These are phyloP conservation scores for Phenganax marumi DNA, from an alignment of 92 coral and sea anemone species.

Conservation along the genomic window DNA sequence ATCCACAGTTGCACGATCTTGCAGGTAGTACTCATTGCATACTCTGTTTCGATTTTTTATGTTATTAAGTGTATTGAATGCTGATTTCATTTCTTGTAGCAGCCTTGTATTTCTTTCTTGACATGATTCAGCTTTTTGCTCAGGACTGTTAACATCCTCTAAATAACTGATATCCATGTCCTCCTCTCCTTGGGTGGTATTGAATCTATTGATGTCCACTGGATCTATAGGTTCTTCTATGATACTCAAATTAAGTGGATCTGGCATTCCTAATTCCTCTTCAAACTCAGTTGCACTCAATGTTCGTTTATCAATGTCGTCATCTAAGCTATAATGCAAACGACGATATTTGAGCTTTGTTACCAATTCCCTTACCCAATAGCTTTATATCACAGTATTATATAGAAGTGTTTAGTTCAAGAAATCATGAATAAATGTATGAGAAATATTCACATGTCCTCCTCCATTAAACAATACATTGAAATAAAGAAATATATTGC, in stretches of 20 bases:
- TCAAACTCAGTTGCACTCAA: constrained; percentile 5
- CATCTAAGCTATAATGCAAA: constrained; percentile 9
- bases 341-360: not conserved
- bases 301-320: constrained; percentile 10
- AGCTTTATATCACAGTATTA: not conserved
- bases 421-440: too few relatives aligned
- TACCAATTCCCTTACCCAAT: not conserved
- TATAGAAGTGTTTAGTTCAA: not conserved
- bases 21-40: not conserved
- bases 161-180: constrained; percentile 6
- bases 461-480: not conserved
- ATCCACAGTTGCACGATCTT: not conserved
- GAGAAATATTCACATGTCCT: not conserved
- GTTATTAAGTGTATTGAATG: not conserved
- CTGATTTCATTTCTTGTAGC: constrained; percentile 17
- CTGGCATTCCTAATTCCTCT: constrained; percentile 6
- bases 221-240: not conserved
- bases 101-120: constrained; percentile 1
- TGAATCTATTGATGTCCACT: constrained; percentile 7
- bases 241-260: not conserved
- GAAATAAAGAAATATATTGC: not conserved
- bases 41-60: not conserved
- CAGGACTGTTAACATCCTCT: constrained; percentile 18
- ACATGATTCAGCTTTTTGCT: constrained; percentile 15
- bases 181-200: constrained; percentile 20